Percentiles rank a stretch among this genome's conserved stretches.
Evolutionary conservation across 2,888 invertebrate genomes (phyloP).

Genomic region (Sinhomidia bicolor): DNA sequence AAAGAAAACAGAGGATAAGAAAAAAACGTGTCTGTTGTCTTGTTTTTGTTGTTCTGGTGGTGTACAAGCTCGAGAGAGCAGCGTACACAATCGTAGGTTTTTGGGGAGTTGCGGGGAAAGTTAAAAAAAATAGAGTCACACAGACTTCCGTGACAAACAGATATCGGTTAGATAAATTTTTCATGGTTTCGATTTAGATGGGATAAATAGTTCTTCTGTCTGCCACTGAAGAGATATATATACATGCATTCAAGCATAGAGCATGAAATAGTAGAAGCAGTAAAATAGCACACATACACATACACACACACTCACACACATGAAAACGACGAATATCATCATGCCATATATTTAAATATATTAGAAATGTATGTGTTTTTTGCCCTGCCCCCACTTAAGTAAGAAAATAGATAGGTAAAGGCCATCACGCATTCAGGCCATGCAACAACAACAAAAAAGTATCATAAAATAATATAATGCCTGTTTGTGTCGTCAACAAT

Average conservation of each 20-base stretch:
- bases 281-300: slow-evolving; percentile 24
- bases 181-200: slow-evolving; percentile 75
- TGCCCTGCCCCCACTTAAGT: slow-evolving; percentile 20
- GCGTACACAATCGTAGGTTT: background rate
- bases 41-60: too few species aligned
- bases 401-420: background rate
- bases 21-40: background rate
- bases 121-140: slow-evolving; percentile 53
- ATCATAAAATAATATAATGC: slow-evolving; percentile 5
- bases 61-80: background rate
- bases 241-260: background rate
- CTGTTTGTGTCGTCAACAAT: slow-evolving; percentile 27
- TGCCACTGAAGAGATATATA: background rate
- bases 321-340: too few species aligned
- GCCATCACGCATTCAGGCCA: slow-evolving; percentile 10
- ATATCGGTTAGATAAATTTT: slow-evolving; percentile 79
- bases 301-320: too few species aligned
- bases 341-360: too few species aligned
- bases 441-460: background rate
- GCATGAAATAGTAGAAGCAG: background rate
- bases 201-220: slow-evolving; percentile 37
- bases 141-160: slow-evolving; percentile 79
- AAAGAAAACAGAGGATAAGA: slow-evolving; percentile 21
- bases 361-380: background rate
- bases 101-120: background rate